phyloP scores from a whole-genome alignment of 2,113 vertebrate species.

The Kryptolebias marmoratus region DNA sequence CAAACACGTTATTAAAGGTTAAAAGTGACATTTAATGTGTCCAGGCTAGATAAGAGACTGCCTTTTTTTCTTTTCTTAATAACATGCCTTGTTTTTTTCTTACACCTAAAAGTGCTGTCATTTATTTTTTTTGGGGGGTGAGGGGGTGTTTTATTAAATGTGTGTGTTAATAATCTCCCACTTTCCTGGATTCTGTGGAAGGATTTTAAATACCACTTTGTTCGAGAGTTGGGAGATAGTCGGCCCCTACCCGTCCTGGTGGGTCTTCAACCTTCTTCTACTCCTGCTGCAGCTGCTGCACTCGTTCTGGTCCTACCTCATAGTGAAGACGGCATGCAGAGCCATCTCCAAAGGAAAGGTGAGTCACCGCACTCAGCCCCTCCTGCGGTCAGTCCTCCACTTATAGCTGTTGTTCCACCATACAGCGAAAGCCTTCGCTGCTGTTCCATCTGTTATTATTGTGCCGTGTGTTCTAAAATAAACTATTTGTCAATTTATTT shows the following conservation, averaged over 20 bases:
- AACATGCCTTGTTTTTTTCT: no score
- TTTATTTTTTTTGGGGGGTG: no score
- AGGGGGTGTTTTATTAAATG: no score
- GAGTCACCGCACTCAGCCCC: constrained; percentile 75
- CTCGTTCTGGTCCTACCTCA: constrained; percentile 95
- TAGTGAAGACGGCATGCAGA: constrained; percentile 91
- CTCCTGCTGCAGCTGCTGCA: constrained; percentile 90
- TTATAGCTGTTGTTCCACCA: constrained; percentile 14
- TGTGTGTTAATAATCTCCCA: constrained; percentile 11
- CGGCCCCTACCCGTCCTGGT: constrained; percentile 95
- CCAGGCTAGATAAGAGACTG: no score
- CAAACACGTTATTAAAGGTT: no score
- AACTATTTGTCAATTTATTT: neutral
- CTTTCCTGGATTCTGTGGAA: constrained; percentile 60
- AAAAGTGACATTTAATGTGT: no score
- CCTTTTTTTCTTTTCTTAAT: no score
- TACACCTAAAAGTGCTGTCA: no score
- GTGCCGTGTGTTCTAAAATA: constrained; percentile 21
- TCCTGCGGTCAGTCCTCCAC: neutral
- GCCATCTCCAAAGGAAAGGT: constrained; percentile 97
- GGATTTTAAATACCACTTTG: constrained; percentile 94
- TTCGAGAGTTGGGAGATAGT: constrained; percentile 97
- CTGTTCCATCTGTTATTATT: constrained; percentile 1
- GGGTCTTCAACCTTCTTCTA: constrained; percentile 92
- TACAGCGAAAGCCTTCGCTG: neutral